Conservation (phyloP, 2,113 vertebrate species). For the Mormyrus iriodes region DNA sequence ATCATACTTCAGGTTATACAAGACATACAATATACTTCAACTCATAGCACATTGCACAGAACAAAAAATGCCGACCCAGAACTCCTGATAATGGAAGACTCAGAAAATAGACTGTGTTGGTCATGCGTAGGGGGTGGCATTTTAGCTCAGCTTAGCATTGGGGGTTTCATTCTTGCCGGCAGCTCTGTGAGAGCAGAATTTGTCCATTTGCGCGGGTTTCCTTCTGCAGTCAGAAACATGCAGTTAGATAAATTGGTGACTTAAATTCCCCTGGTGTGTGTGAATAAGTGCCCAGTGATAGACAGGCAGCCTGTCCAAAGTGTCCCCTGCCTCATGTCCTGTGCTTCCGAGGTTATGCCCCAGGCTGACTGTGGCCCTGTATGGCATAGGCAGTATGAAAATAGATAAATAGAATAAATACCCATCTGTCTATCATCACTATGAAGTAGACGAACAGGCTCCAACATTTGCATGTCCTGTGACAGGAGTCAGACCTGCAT, state of each 20-base stretch:
- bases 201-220: not conserved
- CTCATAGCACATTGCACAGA: not conserved
- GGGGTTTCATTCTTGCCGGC: not conserved
- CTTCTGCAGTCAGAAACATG: not conserved
- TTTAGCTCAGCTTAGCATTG: not conserved
- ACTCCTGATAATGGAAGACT: not conserved
- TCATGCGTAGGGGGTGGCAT: not conserved
- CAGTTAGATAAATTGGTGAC: not conserved
- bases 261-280: not conserved
- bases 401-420: not conserved
- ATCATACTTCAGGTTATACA: not conserved
- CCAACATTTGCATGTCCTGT: not conserved
- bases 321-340: not conserved
- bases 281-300: not conserved
- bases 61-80: not conserved
- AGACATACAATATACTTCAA: not conserved
- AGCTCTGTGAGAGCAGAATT: not conserved
- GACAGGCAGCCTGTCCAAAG: not conserved
- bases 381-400: not conserved
- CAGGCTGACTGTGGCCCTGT: not conserved
- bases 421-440: not conserved
- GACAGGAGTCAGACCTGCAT: not conserved
- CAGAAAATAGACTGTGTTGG: not conserved
- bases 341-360: not conserved
- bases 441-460: not conserved